Percentiles rank a stretch among this genome's conserved stretches.
These are phyloP conservation scores for Trematomus loennbergii DNA, from an alignment of 2,113 vertebrate genomes.

Conservation along the genomic window DNA sequence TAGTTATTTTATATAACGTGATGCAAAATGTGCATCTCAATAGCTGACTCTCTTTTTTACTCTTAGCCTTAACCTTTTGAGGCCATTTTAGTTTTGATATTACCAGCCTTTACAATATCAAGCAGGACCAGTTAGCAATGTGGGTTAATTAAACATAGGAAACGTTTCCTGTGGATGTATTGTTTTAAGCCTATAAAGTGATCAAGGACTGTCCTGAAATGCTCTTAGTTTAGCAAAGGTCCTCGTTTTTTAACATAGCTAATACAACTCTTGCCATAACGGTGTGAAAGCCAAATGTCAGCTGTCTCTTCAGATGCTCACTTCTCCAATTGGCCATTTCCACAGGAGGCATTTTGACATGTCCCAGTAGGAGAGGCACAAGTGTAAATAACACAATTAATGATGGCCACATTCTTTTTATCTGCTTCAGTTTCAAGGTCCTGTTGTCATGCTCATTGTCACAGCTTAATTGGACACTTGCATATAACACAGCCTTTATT, in stretches of 20 bases:
- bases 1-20: neutral
- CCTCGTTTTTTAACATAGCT: neutral
- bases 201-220: neutral
- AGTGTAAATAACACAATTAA: neutral
- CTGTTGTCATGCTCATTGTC: neutral
- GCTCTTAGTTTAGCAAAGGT: neutral
- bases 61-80: neutral
- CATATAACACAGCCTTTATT: neutral
- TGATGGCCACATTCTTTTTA: neutral
- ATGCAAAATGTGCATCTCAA: neutral
- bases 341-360: neutral
- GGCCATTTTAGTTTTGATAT: neutral
- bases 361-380: neutral
- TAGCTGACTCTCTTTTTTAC: neutral
- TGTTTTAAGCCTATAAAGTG: neutral
- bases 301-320: neutral
- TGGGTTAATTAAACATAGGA: neutral
- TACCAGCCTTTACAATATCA: neutral
- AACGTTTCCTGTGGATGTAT: too few relatives aligned
- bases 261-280: neutral
- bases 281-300: neutral
- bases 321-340: neutral
- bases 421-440: neutral
- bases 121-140: neutral
- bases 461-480: neutral